Percentiles rank a stretch among this genome's conserved stretches.
Conservation (phyloP, 2,888 invertebrate genomes). For the Epistrophella euchroma region DNA sequence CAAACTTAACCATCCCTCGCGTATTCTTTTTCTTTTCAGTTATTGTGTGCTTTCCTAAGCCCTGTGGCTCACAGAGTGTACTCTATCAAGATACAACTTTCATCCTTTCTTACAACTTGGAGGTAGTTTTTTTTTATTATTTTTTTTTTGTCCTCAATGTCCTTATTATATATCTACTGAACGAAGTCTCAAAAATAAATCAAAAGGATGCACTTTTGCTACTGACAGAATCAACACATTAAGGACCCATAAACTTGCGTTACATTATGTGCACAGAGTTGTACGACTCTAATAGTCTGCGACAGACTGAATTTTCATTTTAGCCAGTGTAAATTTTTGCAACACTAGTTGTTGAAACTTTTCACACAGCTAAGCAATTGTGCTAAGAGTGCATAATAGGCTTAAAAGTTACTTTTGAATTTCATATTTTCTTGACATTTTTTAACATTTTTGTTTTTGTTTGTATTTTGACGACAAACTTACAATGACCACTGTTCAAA, state of each 20-base stretch:
- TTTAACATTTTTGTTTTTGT: too few relatives aligned
- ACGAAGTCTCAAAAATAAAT: slow-evolving; percentile 72
- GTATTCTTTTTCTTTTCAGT: slow-evolving; percentile 30
- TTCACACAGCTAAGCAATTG: neutral
- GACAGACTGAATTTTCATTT: slow-evolving; percentile 42
- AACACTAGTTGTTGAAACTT: slow-evolving; percentile 6
- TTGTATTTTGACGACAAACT: neutral
- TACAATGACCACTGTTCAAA: slow-evolving; percentile 43
- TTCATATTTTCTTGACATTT: neutral
- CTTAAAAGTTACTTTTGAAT: slow-evolving; percentile 11
- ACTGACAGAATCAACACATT: slow-evolving; percentile 76
- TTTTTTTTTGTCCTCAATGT: slow-evolving; percentile 42
- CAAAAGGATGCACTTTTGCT: slow-evolving; percentile 74
- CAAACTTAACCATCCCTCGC: slow-evolving; percentile 54
- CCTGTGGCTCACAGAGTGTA: slow-evolving; percentile 28
- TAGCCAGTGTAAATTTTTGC: neutral
- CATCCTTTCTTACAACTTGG: slow-evolving; percentile 72
- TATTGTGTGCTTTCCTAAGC: slow-evolving; percentile 34
- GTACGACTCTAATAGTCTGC: slow-evolving; percentile 47
- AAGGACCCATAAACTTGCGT: slow-evolving; percentile 74
- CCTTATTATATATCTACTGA: slow-evolving; percentile 74
- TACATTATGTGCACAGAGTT: slow-evolving; percentile 71
- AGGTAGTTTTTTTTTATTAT: slow-evolving; percentile 30
- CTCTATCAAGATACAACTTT: slow-evolving; percentile 52
- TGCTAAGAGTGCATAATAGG: neutral